Conservation (phyloP, 2,888 invertebrate genomes). For the Brenthis ino region DNA sequence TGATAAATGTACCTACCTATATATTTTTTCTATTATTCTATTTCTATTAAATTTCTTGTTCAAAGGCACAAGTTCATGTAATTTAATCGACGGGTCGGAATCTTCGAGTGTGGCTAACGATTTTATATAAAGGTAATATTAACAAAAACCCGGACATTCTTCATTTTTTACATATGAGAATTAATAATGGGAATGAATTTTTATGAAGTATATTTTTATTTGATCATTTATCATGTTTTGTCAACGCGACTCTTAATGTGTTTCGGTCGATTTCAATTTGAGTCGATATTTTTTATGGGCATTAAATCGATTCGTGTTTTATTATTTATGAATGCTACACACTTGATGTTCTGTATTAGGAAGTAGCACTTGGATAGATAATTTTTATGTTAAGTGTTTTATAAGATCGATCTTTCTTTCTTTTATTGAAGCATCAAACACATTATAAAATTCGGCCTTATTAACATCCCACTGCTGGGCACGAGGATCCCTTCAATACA, state of each 20-base stretch:
- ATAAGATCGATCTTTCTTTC: background rate
- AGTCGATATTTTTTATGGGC: constrained; percentile 33
- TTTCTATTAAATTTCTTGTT: constrained; percentile 6
- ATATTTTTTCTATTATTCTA: background rate
- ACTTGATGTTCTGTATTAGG: constrained; percentile 18
- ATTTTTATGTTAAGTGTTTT: background rate
- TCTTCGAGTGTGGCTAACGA: constrained; percentile 51
- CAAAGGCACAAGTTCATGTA: background rate
- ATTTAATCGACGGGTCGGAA: constrained; percentile 26
- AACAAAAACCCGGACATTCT: constrained; percentile 45
- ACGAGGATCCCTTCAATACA: no score
- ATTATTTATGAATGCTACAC: constrained; percentile 21
- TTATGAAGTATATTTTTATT: constrained; percentile 60
- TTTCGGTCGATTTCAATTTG: constrained; percentile 33
- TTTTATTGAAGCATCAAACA: background rate
- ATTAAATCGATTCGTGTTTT: constrained; percentile 26
- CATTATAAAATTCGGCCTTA: no score
- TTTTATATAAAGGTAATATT: constrained; percentile 47
- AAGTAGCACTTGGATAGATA: background rate
- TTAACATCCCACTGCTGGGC: no score
- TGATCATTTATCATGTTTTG: constrained; percentile 67
- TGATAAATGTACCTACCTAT: no score
- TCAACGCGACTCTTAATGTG: constrained; percentile 55
- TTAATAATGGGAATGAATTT: constrained; percentile 64
- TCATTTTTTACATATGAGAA: constrained; percentile 51